A percentile compares a stretch with the other conserved stretches of the same genome.
Evolutionary conservation across 2,797 vertebrate species (phyloP).

Genomic region (Pempheris klunzingeri): DNA sequence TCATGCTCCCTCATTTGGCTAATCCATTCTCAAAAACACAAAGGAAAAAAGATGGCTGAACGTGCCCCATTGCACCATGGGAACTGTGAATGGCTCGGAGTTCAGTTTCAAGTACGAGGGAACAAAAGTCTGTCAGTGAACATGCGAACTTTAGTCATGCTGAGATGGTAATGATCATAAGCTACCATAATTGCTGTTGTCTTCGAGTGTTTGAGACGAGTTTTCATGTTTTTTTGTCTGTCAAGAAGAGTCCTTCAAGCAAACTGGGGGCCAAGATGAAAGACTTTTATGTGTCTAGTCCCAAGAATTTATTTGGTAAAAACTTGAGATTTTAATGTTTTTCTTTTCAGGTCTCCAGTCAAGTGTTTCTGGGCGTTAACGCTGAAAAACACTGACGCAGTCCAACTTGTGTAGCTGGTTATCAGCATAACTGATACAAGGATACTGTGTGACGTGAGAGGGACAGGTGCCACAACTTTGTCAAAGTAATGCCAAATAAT

Average conservation of each 20-base stretch:
- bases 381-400: too few relatives aligned
- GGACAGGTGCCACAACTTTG: too few relatives aligned
- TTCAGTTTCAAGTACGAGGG: not conserved
- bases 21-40: slow-evolving; percentile 25
- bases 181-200: not conserved
- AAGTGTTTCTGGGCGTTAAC: too few relatives aligned
- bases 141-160: not conserved
- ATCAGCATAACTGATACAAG: too few relatives aligned
- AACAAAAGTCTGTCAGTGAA: not conserved
- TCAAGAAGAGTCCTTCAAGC: not conserved
- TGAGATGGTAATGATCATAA: not conserved
- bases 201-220: not conserved
- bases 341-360: not conserved
- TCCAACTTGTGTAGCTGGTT: not conserved
- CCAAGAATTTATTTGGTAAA: not conserved
- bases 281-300: too few relatives aligned
- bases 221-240: not conserved
- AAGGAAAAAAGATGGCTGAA: not conserved
- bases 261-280: not conserved
- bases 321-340: not conserved
- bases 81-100: not conserved
- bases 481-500: too few relatives aligned
- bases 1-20: slow-evolving; percentile 33
- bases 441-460: too few relatives aligned
- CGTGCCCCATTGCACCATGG: not conserved